Evolutionary conservation across 2,113 vertebrate genomes (phyloP).

Genomic region (Gavialis gangeticus): DNA sequence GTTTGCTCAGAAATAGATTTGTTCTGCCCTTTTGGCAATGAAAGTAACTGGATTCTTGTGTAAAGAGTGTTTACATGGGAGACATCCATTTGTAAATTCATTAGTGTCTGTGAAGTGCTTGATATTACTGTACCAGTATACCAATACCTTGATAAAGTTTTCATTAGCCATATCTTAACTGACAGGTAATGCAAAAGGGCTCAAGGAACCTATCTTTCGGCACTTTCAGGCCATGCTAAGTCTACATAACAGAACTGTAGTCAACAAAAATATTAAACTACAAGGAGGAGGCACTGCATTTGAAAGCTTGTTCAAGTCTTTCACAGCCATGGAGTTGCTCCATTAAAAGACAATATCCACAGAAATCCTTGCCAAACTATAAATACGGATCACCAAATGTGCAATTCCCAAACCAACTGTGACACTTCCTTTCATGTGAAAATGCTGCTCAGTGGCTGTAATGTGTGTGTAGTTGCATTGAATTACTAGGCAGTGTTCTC

Average conservation of each 20-base stretch:
- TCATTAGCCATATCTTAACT: background rate
- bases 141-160: background rate
- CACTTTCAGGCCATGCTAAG: background rate
- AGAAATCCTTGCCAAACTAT: too few relatives aligned
- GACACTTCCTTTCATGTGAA: too few relatives aligned
- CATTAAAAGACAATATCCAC: too few relatives aligned
- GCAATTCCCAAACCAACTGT: background rate
- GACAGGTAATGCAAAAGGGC: background rate
- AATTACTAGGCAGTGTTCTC: background rate
- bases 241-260: background rate
- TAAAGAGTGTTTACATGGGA: background rate
- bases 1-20: background rate
- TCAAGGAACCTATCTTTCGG: background rate
- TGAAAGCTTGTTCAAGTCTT: too few relatives aligned
- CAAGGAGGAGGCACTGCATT: too few relatives aligned
- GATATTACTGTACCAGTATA: background rate
- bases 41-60: background rate
- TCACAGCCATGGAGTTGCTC: too few relatives aligned
- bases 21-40: background rate
- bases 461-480: background rate
- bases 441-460: rapidly evolving
- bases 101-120: background rate
- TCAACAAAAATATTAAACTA: too few relatives aligned
- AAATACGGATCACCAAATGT: background rate
- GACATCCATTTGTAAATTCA: background rate